phyloP scores from a whole-genome alignment of 1,140 invertebrate genomes.

The Onthophagus taurus region DNA sequence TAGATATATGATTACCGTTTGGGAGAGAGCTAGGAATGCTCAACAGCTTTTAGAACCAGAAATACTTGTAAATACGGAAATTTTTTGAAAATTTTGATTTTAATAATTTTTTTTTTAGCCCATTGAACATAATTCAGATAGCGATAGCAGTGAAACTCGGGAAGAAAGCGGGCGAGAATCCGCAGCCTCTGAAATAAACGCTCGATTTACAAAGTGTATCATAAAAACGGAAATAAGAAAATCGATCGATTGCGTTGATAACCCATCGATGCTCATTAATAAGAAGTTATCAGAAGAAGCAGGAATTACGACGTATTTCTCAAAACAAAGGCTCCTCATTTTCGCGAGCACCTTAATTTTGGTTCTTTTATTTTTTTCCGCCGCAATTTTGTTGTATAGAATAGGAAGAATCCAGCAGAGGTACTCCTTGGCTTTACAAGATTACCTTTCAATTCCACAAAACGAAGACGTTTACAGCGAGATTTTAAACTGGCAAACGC shows the following conservation, averaged over 20 bases:
- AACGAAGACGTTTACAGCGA: constrained; percentile 49
- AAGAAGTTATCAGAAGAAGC: constrained; percentile 1
- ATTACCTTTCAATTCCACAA: constrained; percentile 20
- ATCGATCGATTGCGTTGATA: constrained; percentile 6
- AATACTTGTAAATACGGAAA: constrained; percentile 21
- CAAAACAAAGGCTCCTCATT: constrained; percentile 34
- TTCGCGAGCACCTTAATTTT: constrained; percentile 39
- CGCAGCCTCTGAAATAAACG: constrained; percentile 15
- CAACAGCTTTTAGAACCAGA: constrained; percentile 24
- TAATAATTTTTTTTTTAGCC: constrained; percentile 9
- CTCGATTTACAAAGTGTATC: constrained; percentile 15
- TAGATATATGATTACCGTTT: constrained; percentile 56
- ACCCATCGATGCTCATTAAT: background rate
- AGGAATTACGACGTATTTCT: background rate
- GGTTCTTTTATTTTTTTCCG: constrained; percentile 39
- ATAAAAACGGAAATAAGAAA: constrained; percentile 10
- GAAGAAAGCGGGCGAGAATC: constrained; percentile 29
- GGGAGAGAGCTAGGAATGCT: constrained; percentile 30
- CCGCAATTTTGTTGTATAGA: constrained; percentile 38
- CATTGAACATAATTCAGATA: constrained; percentile 17
- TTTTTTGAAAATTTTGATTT: too few species aligned
- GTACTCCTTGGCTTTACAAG: constrained; percentile 29
- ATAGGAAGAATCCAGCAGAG: constrained; percentile 40
- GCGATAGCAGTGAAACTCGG: constrained; percentile 24
- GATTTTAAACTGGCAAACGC: constrained; percentile 47